Evolutionary conservation across 37 sponge, comb jelly and placozoan species (phyloP), one percentile per base, ranked within the genome.

Genomic region (Lycopodina hypogea): DNA sequence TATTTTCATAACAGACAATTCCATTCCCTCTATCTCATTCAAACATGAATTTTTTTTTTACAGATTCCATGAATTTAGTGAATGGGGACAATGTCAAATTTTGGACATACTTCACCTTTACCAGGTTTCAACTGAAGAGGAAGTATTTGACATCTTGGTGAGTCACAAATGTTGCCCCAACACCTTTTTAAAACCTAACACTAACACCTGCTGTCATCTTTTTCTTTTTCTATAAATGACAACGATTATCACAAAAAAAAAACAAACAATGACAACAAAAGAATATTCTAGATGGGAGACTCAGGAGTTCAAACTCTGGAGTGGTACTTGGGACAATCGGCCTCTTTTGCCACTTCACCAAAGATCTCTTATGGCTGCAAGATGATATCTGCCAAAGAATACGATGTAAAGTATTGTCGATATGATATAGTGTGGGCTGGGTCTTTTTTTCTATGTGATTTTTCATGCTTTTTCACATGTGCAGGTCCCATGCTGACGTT

Each of bases 31-130:
- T n/a, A n/a, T n/a, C n/a, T n/a, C n/a, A n/a, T n/a, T n/a, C n/a
- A n/a, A n/a, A n/a, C n/a, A n/a, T n/a, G n/a, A n/a, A n/a, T n/a
- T n/a, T n/a, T n/a, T 12, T 55, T 12, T 1, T 6, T 33, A 24
- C 59, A 88, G 97, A 53, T 59, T 96, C 42, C 78, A 85, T 35
- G 94, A 96, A 36, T 96, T 96, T 80, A 88, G 74, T 69, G 97
- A 96, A 72, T 96, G 97, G 97, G 83, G 94, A 1, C 94, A 93
- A 71, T 88, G 89, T 71, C 75, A 79, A 74, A 75, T 96, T 39
- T 79, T 96, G 78, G 77, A 88, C 0, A 51, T 88, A 3, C 79
- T 96, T 53, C 0, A 55, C 3, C 62, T 72, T 32, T 96, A 94
- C 78, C 76, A 80, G 15, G 76, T 89, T 17, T 39, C 72, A 26